A percentile compares a stretch with the other conserved stretches of the same genome.
Conservation (phyloP, 2,113 vertebrate genomes). For the Pica pica region DNA sequence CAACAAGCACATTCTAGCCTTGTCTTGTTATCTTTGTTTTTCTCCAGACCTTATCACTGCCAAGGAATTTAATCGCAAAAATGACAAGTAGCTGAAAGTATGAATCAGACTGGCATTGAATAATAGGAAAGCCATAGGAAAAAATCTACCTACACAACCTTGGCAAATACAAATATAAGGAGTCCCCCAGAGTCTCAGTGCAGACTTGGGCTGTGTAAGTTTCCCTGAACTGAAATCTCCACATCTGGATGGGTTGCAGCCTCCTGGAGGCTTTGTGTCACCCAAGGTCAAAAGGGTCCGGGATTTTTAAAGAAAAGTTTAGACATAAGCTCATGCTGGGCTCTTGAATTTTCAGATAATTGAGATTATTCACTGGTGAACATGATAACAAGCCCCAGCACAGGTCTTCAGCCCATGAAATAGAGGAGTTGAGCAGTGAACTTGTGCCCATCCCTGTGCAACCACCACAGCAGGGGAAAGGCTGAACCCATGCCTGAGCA, state of each 20-base stretch:
- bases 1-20: conserved; percentile 40
- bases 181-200: background rate
- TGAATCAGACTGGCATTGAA: conserved; percentile 32
- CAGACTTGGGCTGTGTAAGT: background rate
- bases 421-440: background rate
- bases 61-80: conserved; percentile 49
- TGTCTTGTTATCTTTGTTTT: conserved; percentile 6
- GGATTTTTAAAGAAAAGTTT: background rate
- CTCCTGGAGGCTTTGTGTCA: background rate
- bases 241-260: background rate
- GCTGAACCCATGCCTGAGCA: background rate
- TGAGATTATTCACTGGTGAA: background rate
- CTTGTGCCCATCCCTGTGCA: background rate
- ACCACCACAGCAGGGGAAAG: background rate
- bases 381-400: background rate
- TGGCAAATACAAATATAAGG: background rate
- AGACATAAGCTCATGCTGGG: background rate
- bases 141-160: background rate
- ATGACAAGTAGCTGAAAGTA: conserved; percentile 45
- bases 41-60: background rate
- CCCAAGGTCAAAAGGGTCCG: background rate
- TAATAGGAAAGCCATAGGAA: background rate
- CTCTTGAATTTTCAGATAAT: background rate
- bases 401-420: background rate
- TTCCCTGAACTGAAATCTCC: background rate